A percentile compares a stretch with the other conserved stretches of the same genome.
Evolutionary conservation across 2,888 invertebrate species (phyloP).

Genomic region (Megalurothrips usitatus): DNA sequence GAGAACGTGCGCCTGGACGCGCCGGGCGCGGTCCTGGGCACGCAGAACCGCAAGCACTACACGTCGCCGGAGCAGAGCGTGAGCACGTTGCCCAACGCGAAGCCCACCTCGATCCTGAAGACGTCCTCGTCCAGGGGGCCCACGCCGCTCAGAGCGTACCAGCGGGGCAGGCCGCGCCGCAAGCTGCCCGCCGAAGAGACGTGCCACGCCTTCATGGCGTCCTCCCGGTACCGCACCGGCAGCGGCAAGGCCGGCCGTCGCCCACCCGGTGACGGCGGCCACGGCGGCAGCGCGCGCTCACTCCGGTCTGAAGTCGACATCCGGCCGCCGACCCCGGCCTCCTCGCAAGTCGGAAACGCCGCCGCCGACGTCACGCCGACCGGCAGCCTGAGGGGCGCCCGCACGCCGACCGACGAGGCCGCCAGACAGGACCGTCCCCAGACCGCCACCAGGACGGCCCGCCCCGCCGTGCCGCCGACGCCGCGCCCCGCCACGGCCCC

Average conservation of each 20-base stretch:
- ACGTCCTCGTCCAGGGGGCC: not conserved
- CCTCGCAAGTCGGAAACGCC: not conserved
- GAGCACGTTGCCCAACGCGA: not conserved
- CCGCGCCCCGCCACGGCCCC: not conserved
- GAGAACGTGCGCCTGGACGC: not conserved
- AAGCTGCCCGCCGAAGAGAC: not conserved
- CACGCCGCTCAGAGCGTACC: not conserved
- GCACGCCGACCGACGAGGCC: not conserved
- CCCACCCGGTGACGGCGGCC: not conserved
- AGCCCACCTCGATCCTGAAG: conserved; percentile 9
- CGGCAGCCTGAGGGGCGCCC: not conserved
- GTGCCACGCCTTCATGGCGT: conserved; percentile 16
- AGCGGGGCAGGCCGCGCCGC: not conserved
- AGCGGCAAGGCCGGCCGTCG: not conserved
- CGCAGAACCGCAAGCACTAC: conserved; percentile 2
- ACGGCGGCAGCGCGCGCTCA: too few species aligned
- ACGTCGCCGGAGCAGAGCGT: not conserved
- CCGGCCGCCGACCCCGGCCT: not conserved
- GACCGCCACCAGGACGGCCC: not conserved
- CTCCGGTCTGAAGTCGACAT: too few species aligned
- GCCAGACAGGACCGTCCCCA: not conserved
- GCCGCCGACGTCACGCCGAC: not conserved
- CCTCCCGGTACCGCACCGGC: not conserved
- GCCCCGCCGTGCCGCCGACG: not conserved
- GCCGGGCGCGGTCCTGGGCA: not conserved